Evolutionary conservation across 2,113 vertebrate genomes (phyloP).

Genomic region (Todiramphus chloris): DNA sequence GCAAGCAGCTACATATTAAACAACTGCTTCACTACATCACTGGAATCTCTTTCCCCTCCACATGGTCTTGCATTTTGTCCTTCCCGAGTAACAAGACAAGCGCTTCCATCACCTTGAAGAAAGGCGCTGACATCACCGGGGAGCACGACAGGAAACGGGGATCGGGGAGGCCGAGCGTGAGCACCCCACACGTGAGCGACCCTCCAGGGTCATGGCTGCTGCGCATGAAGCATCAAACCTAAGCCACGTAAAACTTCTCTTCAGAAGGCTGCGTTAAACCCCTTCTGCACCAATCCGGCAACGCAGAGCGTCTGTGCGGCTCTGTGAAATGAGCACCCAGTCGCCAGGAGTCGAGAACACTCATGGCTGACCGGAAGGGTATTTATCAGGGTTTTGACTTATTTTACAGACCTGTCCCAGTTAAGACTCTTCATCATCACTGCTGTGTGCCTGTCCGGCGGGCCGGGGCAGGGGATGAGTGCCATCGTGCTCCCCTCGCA

Average conservation of each 20-base stretch:
- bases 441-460: fast-evolving
- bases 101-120: neutral
- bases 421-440: neutral
- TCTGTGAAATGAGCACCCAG: fast-evolving
- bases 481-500: too few species aligned
- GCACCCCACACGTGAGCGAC: neutral
- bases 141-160: neutral
- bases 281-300: neutral
- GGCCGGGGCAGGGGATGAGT: neutral
- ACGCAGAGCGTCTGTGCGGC: neutral
- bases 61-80: neutral
- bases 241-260: neutral
- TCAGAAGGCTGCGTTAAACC: neutral
- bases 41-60: neutral
- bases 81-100: neutral
- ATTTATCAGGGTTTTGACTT: neutral
- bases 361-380: fast-evolving
- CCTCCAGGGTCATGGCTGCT: neutral
- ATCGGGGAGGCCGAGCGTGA: neutral
- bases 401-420: neutral
- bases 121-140: fast-evolving
- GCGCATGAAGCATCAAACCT: neutral
- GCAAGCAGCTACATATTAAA: neutral
- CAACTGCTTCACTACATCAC: neutral
- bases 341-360: neutral